A percentile compares a stretch with the other conserved stretches of the same genome.
phyloP scores from a whole-genome alignment of 2,888 invertebrate species.

The Drosophila vallismaia region DNA sequence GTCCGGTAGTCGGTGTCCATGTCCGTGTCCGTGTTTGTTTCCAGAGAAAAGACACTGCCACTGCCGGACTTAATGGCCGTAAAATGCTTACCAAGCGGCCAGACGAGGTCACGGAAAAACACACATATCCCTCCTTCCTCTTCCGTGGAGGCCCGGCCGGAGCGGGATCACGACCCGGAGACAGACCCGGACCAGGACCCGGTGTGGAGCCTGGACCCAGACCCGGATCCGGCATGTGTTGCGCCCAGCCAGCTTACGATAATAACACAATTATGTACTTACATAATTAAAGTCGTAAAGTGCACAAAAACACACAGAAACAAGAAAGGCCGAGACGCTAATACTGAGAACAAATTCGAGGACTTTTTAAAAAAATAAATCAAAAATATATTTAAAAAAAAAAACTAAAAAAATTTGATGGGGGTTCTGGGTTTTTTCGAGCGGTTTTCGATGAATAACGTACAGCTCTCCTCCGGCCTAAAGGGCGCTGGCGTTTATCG shows the following conservation, averaged over 20 bases:
- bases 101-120: conserved; percentile 60
- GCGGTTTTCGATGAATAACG: too few species aligned
- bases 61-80: conserved; percentile 69
- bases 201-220: conserved; percentile 1
- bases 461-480: too few species aligned
- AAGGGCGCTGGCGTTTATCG: too few species aligned
- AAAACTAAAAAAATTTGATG: too few species aligned
- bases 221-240: conserved; percentile 42
- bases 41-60: conserved; percentile 57
- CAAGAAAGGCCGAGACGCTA: conserved; percentile 3
- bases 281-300: conserved; percentile 77
- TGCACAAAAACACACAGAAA: conserved; percentile 53
- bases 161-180: conserved; percentile 16
- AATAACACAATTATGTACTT: conserved; percentile 78
- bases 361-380: too few species aligned
- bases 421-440: too few species aligned
- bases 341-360: neutral
- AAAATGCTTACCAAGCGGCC: conserved; percentile 69
- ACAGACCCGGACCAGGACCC: neutral
- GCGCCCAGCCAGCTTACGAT: conserved; percentile 63
- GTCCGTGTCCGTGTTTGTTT: neutral
- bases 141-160: neutral
- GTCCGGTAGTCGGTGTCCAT: neutral
- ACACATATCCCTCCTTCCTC: conserved; percentile 8
- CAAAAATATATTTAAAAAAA: too few species aligned